These are phyloP conservation scores for Glaucomys volans DNA, from an alignment of 2,113 vertebrate genomes.

Conservation along the genomic window DNA sequence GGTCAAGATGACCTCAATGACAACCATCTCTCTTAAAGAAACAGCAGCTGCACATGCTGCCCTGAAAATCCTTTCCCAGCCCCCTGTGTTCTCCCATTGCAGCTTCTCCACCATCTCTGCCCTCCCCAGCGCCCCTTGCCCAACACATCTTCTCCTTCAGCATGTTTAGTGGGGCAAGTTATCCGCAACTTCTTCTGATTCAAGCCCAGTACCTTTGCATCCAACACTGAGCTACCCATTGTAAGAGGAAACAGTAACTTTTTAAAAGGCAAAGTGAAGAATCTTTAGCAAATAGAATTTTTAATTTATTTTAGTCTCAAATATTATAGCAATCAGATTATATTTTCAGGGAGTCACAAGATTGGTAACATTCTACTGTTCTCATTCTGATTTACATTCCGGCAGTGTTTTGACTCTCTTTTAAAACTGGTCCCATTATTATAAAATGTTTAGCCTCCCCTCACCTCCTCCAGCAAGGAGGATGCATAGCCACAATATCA, in stretches of 20 bases:
- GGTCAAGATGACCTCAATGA: neutral
- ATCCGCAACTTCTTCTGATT: neutral
- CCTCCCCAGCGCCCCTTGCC: no score
- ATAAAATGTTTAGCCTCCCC: neutral
- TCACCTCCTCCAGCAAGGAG: neutral
- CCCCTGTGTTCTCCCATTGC: accelerated
- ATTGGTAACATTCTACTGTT: neutral
- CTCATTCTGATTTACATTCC: neutral
- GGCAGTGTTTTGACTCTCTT: neutral
- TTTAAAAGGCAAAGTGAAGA: neutral
- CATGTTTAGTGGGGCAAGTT: neutral
- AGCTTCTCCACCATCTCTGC: neutral
- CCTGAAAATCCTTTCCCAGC: neutral
- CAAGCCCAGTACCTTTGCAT: neutral
- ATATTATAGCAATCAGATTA: neutral
- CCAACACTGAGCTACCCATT: neutral
- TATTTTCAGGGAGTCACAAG: neutral
- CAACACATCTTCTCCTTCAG: neutral
- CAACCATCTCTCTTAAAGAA: neutral
- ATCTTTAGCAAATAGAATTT: neutral
- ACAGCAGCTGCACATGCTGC: neutral
- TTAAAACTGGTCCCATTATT: neutral
- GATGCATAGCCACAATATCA: neutral
- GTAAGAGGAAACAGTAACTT: neutral
- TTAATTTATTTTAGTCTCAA: neutral